These are phyloP conservation scores for Tenthredo amoena DNA, from an alignment of 2,888 invertebrate genomes.

Conservation along the genomic window DNA sequence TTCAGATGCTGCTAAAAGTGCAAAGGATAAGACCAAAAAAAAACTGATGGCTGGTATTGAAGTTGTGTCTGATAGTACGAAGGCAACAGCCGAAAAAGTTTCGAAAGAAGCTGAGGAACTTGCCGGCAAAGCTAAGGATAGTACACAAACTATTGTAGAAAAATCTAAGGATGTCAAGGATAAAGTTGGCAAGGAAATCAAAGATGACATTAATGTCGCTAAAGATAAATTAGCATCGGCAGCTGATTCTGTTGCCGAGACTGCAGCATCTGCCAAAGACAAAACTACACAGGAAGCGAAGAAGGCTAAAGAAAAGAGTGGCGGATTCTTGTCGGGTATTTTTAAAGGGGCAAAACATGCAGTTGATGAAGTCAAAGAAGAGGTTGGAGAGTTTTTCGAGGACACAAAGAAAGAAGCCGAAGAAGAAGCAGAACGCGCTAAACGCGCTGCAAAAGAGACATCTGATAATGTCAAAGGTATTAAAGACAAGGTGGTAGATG, in stretches of 20 bases:
- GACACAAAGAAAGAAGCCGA: constrained; percentile 66
- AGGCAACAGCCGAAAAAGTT: constrained; percentile 78
- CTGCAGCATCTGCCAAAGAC: constrained; percentile 80
- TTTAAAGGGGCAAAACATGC: constrained; percentile 68
- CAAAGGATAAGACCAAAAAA: constrained; percentile 78
- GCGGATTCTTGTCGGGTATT: constrained; percentile 63
- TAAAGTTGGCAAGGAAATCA: constrained; percentile 78
- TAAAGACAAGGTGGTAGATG: constrained; percentile 61
- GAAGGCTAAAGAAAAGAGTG: constrained; percentile 74
- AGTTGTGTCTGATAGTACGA: constrained; percentile 79
- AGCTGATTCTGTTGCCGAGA: constrained; percentile 80
- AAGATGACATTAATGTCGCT: constrained; percentile 79
- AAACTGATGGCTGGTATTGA: constrained; percentile 80
- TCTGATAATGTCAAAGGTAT: constrained; percentile 74
- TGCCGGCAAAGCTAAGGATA: constrained; percentile 77
- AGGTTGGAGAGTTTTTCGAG: constrained; percentile 64
- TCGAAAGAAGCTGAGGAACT: constrained; percentile 80
- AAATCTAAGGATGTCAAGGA: constrained; percentile 80
- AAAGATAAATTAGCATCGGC: constrained; percentile 69
- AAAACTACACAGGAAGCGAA: constrained; percentile 79
- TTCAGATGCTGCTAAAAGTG: constrained; percentile 23
- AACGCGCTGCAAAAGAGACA: constrained; percentile 51
- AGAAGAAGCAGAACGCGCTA: constrained; percentile 59
- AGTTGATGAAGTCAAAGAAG: constrained; percentile 63
- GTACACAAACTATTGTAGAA: constrained; percentile 79